These are phyloP conservation scores for Allacma fusca DNA, from an alignment of 2,888 invertebrate species.

Conservation along the genomic window DNA sequence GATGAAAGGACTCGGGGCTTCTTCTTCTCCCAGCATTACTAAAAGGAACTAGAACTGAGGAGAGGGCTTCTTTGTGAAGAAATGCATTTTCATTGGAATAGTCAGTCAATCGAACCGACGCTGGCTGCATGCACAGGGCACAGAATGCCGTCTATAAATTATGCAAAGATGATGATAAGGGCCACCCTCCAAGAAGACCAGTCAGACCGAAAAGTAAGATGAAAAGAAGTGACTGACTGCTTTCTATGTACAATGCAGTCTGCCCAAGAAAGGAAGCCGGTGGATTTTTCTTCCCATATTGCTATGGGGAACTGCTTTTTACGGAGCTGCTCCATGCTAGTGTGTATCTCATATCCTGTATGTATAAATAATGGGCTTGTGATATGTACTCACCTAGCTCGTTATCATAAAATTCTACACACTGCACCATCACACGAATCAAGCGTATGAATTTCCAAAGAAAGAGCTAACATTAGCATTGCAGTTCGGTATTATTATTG, in stretches of 20 bases:
- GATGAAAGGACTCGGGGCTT: too few species aligned
- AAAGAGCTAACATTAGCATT: slow-evolving; percentile 26
- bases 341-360: too few species aligned
- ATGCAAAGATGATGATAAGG: slow-evolving; percentile 33
- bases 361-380: too few species aligned
- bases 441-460: neutral
- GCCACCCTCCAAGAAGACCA: slow-evolving; percentile 35
- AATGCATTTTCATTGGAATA: too few species aligned
- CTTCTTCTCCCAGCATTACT: too few species aligned
- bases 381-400: too few species aligned
- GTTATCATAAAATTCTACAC: too few species aligned
- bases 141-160: slow-evolving; percentile 28
- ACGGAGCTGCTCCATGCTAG: too few species aligned
- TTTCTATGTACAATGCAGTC: too few species aligned
- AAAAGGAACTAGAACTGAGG: too few species aligned
- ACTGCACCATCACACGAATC: too few species aligned
- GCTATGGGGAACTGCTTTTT: neutral
- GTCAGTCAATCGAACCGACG: slow-evolving; percentile 33
- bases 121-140: slow-evolving; percentile 15
- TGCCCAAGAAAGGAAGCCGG: slow-evolving; percentile 25
- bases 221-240: slow-evolving; percentile 26
- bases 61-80: too few species aligned
- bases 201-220: slow-evolving; percentile 11
- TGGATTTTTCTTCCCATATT: neutral
- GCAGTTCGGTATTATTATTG: slow-evolving; percentile 26